Evolutionary conservation across 2,113 vertebrate species (phyloP).

Genomic region (Microtus richardsoni): DNA sequence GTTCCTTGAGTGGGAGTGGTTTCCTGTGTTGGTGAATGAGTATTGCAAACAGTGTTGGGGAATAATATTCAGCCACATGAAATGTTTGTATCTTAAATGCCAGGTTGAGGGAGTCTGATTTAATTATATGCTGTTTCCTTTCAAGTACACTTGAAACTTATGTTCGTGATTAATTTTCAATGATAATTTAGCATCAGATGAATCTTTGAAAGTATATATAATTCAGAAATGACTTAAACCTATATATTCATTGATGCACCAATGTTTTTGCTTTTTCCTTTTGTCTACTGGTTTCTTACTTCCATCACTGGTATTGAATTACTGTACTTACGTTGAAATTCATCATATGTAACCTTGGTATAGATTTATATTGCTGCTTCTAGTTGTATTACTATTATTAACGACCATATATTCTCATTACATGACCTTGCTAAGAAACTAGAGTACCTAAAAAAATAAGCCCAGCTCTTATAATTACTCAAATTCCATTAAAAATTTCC

Average conservation of each 20-base stretch:
- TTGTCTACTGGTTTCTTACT: not conserved
- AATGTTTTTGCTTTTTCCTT: not conserved
- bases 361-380: not conserved
- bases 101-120: not conserved
- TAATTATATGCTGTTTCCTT: not conserved
- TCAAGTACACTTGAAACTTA: not conserved
- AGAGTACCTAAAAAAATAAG: conserved; percentile 11
- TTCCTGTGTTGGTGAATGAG: not conserved
- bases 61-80: not conserved
- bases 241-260: not conserved
- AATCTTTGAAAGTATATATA: not conserved
- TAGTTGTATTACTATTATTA: not conserved
- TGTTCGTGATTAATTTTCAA: not conserved
- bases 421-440: not conserved
- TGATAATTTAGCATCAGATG: not conserved
- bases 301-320: not conserved
- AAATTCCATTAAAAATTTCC: not conserved
- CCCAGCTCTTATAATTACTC: not conserved
- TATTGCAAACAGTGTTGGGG: not conserved
- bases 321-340: not conserved
- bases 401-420: not conserved
- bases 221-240: not conserved
- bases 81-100: not conserved
- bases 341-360: not conserved
- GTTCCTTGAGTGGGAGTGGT: not conserved